These are phyloP conservation scores for Microctonus hyperodae DNA, from an alignment of 2,888 invertebrate species.

Conservation along the genomic window DNA sequence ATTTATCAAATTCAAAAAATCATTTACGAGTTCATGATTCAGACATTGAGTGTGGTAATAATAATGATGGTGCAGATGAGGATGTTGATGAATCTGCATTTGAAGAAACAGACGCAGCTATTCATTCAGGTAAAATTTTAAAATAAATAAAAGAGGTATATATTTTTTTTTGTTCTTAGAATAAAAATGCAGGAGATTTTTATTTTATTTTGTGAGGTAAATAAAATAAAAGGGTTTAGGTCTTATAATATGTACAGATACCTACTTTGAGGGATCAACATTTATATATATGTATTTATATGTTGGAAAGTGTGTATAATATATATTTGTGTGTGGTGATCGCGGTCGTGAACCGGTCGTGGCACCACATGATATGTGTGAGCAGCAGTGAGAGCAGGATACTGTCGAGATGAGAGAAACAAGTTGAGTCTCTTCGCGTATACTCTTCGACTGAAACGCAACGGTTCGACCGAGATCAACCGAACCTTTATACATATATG, in stretches of 20 bases:
- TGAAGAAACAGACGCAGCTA: slow-evolving; percentile 68
- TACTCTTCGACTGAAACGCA: slow-evolving; percentile 12
- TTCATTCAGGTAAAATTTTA: slow-evolving; percentile 73
- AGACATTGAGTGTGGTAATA: slow-evolving; percentile 40
- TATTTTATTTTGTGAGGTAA: neutral
- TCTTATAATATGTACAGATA: too few relatives aligned
- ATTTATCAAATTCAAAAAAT: slow-evolving; percentile 4
- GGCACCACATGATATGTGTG: slow-evolving; percentile 6
- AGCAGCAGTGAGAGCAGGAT: slow-evolving; percentile 13
- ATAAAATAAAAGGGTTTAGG: neutral
- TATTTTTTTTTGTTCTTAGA: too few relatives aligned
- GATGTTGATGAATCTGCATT: slow-evolving; percentile 52
- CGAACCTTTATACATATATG: slow-evolving; percentile 19
- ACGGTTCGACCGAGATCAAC: slow-evolving; percentile 27
- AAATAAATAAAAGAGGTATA: neutral
- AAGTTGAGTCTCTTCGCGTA: slow-evolving; percentile 12
- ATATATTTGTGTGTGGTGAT: too few relatives aligned
- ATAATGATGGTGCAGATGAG: slow-evolving; percentile 44
- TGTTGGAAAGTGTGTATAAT: too few relatives aligned
- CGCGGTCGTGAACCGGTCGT: slow-evolving; percentile 2
- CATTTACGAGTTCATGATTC: slow-evolving; percentile 8
- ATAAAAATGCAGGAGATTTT: too few relatives aligned
- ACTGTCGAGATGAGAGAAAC: slow-evolving; percentile 21
- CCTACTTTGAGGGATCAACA: neutral
- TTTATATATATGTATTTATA: neutral